Evolutionary conservation across 2,888 invertebrate species (phyloP).

Genomic region (Boloria euphrosyne): DNA sequence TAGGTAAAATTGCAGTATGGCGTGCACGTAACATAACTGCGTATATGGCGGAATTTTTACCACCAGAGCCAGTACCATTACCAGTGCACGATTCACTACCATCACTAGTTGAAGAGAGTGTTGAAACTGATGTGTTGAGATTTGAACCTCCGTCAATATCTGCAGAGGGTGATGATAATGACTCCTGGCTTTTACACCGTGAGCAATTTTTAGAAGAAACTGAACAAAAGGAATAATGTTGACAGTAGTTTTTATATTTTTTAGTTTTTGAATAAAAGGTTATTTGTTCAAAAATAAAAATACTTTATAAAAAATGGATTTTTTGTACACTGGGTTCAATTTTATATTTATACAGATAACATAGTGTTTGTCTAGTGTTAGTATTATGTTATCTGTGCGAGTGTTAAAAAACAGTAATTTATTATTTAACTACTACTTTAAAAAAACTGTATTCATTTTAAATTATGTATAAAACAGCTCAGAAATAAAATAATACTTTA

Average conservation of each 20-base stretch:
- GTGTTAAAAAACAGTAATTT: no score
- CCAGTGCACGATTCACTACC: conserved; percentile 85
- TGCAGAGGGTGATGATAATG: conserved; percentile 67
- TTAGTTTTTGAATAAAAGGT: no score
- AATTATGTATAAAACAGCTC: no score
- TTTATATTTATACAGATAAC: no score
- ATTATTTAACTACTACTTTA: no score
- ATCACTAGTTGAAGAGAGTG: conserved; percentile 70
- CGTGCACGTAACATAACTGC: conserved; percentile 85
- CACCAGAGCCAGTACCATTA: conserved; percentile 86
- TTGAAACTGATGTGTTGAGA: conserved; percentile 65
- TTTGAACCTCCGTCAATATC: conserved; percentile 64
- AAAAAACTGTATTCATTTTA: no score
- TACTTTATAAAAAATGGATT: not conserved
- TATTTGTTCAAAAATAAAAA: not conserved
- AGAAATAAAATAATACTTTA: no score
- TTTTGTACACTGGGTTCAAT: not conserved
- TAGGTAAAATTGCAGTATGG: conserved; percentile 84
- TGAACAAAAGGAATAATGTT: conserved; percentile 49
- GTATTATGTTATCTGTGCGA: no score
- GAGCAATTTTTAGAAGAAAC: conserved; percentile 72
- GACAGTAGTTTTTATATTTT: not conserved
- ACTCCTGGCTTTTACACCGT: conserved; percentile 72
- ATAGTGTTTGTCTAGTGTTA: not conserved
- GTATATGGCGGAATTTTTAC: conserved; percentile 86